Evolutionary conservation across 2,888 invertebrate genomes (phyloP), one percentile per base, ranked within the genome.

Genomic region (Teleogryllus oceanicus): DNA sequence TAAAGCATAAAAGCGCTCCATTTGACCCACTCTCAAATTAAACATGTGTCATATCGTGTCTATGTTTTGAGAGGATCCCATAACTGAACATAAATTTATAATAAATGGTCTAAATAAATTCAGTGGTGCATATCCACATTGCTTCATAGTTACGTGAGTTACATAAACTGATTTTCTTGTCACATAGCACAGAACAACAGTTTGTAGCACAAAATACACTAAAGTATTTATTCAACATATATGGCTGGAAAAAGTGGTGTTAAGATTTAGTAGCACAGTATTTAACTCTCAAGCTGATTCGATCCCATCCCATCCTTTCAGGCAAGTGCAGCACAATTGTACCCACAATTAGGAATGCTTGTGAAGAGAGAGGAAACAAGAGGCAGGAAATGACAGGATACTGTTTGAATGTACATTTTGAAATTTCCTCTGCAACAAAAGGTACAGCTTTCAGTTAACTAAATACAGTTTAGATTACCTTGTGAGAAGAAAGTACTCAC

Each of bases 191-290:
- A 37, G 37, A 37, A 18, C n/a, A 62, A 62, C n/a, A 18, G 13
- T 62, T n/a, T 62, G 62, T 62, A 62, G 62, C 62, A 62, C 62
- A 13, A 62, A 62, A 62, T 62, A 18, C 62, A n/a, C n/a, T 13
- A 62, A 13, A 62, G 8, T 62, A 62, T 62, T 62, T 49, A 50
- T 62, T 62, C 62, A 50, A 75, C 74, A 75, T 24, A 79, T 76
- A 78, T 78, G 78, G 80, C 50, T 81, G 80, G 81, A 80, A 80
- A 80, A 81, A 80, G 79, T 80, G 78, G 49, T 78, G n/a, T 62
- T 50, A 49, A 49, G 75, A 75, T 78, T 79, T 75, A 80, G 81
- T 80, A 80, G 81, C 81, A 81, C 81, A 81, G 81, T 81, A 81
- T 81, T 81, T 80, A 78, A 62, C 18, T 49, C 21, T 62, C 62